phyloP scores from a whole-genome alignment of 2,888 invertebrate genomes.

The Philopedon plagiatum region DNA sequence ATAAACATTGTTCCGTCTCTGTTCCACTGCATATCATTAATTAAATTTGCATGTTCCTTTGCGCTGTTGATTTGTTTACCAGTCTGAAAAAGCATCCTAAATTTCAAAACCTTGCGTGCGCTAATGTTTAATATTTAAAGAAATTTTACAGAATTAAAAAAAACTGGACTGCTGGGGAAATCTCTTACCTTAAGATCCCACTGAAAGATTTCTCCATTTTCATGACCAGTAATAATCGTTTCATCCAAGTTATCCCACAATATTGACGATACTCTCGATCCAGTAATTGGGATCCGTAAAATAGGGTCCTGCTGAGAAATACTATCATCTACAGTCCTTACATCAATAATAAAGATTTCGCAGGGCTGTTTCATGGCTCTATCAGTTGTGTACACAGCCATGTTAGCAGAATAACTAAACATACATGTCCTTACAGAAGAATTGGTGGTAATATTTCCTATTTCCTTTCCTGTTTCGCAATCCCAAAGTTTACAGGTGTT shows the following conservation, averaged over 20 bases:
- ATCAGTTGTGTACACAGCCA: conserved; percentile 94
- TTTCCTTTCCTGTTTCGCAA: conserved; percentile 84
- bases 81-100: conserved; percentile 71
- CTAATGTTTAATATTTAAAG: not conserved
- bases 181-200: conserved; percentile 89
- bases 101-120: not conserved
- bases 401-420: conserved; percentile 93
- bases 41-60: conserved; percentile 87
- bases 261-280: conserved; percentile 91
- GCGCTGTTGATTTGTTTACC: conserved; percentile 85
- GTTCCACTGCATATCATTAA: conserved; percentile 97
- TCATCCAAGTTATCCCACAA: conserved; percentile 96
- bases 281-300: conserved; percentile 83
- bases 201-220: conserved; percentile 91
- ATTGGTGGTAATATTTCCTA: conserved; percentile 83
- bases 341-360: conserved; percentile 91
- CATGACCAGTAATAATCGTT: conserved; percentile 92
- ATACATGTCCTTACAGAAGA: conserved; percentile 93
- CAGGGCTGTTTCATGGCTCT: conserved; percentile 92
- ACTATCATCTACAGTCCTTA: conserved; percentile 81
- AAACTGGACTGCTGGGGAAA: not conserved
- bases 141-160: too few species aligned
- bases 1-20: conserved; percentile 96
- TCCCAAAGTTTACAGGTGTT: conserved; percentile 95
- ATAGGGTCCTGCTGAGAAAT: conserved; percentile 80